These are phyloP conservation scores for Zaprionus taronus DNA, from an alignment of 1,140 invertebrate genomes.

Conservation along the genomic window DNA sequence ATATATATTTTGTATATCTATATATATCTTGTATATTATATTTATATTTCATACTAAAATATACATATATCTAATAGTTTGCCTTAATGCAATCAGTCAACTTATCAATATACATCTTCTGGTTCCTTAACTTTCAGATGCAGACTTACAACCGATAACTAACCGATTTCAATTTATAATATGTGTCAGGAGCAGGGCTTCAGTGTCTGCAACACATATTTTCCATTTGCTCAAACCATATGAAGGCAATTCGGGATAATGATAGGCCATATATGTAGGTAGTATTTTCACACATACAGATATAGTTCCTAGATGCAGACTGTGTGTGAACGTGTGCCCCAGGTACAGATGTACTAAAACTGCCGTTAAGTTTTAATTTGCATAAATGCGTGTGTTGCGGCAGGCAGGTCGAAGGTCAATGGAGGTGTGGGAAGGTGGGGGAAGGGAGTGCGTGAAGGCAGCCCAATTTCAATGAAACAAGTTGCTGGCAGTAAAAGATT, in stretches of 20 bases:
- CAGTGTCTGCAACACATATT: background rate
- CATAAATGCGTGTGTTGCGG: slow-evolving; percentile 3
- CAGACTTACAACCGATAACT: too few species aligned
- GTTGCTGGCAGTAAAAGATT: slow-evolving; percentile 1
- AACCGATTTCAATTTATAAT: too few species aligned
- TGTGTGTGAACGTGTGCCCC: background rate
- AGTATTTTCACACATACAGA: background rate
- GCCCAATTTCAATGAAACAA: background rate
- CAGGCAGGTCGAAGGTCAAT: slow-evolving; percentile 2
- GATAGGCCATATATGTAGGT: background rate
- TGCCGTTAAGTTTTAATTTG: slow-evolving; percentile 5
- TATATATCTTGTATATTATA: too few species aligned
- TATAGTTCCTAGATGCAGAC: background rate
- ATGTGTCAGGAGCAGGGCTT: background rate
- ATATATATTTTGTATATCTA: too few species aligned
- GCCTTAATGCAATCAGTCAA: too few species aligned
- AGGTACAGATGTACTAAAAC: background rate
- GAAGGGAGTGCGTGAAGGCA: background rate
- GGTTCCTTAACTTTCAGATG: too few species aligned
- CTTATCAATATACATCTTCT: too few species aligned
- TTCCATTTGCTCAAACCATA: background rate
- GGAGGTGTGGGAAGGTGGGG: background rate
- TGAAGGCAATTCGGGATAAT: background rate
- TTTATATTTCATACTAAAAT: too few species aligned
- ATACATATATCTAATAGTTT: too few species aligned